These are phyloP conservation scores for Mystacides longicornis DNA, from an alignment of 2,888 invertebrate genomes.

Conservation along the genomic window DNA sequence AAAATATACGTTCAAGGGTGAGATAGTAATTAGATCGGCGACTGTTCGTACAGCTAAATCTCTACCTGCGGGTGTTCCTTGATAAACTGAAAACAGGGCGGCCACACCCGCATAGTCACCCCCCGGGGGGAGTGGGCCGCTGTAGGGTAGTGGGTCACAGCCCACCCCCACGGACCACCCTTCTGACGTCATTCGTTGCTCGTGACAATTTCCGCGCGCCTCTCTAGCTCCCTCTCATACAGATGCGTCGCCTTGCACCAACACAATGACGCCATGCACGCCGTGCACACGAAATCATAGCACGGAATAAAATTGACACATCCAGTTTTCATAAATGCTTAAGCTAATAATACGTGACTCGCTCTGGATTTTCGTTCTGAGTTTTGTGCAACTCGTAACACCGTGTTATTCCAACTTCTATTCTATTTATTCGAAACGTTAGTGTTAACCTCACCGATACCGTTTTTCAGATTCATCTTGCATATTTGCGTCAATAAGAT, in stretches of 20 bases:
- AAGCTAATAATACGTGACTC: no score
- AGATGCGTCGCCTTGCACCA: not conserved
- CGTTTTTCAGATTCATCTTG: no score
- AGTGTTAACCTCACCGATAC: no score
- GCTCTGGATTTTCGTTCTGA: no score
- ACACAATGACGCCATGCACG: not conserved
- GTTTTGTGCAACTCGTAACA: no score
- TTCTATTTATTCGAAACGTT: no score
- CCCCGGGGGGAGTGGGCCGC: not conserved
- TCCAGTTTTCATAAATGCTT: no score
- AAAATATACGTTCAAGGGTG: no score
- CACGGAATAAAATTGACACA: not conserved
- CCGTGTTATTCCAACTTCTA: no score
- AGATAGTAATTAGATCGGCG: no score
- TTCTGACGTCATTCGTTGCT: slow-evolving; percentile 15
- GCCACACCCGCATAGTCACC: slow-evolving; percentile 13
- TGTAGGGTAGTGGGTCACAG: not conserved
- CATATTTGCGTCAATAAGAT: no score
- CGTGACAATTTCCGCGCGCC: slow-evolving; percentile 9
- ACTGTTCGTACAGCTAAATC: no score
- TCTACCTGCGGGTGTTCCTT: slow-evolving; percentile 5
- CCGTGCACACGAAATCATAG: not conserved
- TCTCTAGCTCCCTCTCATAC: not conserved
- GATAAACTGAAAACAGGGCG: slow-evolving; percentile 18
- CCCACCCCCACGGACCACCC: not conserved